A percentile compares a stretch with the other conserved stretches of the same genome.
phyloP scores from a whole-genome alignment of 2,888 invertebrate genomes.

The Netelia inedita region DNA sequence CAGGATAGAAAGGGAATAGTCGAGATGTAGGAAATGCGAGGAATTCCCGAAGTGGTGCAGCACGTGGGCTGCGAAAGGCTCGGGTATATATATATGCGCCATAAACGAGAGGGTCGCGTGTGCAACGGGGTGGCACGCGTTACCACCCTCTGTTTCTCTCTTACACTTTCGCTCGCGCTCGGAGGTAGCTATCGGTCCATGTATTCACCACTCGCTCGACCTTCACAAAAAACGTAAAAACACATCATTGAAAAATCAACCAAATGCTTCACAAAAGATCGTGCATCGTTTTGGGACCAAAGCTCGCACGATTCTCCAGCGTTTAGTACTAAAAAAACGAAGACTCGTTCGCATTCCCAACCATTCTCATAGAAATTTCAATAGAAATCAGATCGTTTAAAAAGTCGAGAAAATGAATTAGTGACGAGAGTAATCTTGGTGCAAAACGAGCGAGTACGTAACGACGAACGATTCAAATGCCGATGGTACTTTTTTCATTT shows the following conservation, averaged over 20 bases:
- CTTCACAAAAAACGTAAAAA: background rate
- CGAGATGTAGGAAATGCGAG: slow-evolving; percentile 52
- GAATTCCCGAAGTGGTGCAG: slow-evolving; percentile 42
- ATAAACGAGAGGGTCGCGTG: slow-evolving; percentile 42
- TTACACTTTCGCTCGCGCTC: background rate
- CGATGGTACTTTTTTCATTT: slow-evolving; percentile 31
- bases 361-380: no score
- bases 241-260: background rate
- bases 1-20: slow-evolving; percentile 28
- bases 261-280: background rate
- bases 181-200: background rate
- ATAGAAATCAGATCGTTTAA: background rate
- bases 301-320: no score
- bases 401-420: background rate
- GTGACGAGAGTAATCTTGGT: background rate
- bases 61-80: slow-evolving; percentile 16
- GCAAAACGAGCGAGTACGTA: background rate
- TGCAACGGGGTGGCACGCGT: slow-evolving; percentile 34
- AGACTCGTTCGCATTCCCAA: no score
- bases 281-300: no score
- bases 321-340: no score
- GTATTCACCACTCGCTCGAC: background rate
- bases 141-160: background rate
- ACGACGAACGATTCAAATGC: slow-evolving; percentile 27
- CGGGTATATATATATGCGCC: background rate